A percentile compares a stretch with the other conserved stretches of the same genome.
These are phyloP conservation scores for Onychomys leucogaster DNA, from an alignment of 2,797 vertebrate species.

Conservation along the genomic window DNA sequence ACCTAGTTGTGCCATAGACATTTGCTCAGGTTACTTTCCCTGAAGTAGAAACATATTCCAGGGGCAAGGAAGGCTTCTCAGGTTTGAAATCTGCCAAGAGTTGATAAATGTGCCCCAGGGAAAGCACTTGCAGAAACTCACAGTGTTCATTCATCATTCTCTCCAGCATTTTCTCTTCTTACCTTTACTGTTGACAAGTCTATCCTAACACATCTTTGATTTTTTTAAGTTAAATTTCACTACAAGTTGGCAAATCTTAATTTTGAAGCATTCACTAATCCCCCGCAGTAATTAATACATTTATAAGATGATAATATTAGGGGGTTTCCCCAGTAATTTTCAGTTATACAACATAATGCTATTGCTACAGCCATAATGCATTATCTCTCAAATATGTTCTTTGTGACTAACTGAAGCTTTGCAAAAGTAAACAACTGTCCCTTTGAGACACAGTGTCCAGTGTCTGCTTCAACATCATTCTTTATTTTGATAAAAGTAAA, in stretches of 20 bases:
- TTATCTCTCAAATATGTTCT: not conserved
- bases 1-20: not conserved
- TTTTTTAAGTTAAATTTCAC: not conserved
- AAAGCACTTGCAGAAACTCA: not conserved
- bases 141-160: not conserved
- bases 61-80: not conserved
- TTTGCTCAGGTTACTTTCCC: not conserved
- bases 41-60: not conserved
- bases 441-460: accelerated
- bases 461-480: not conserved
- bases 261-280: not conserved
- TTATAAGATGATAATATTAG: not conserved
- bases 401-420: not conserved
- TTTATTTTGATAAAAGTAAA: not conserved
- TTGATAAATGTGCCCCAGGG: not conserved
- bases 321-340: not conserved
- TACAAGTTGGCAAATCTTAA: not conserved
- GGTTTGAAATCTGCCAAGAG: not conserved
- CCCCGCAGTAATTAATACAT: not conserved
- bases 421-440: not conserved
- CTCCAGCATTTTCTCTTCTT: not conserved
- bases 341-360: not conserved
- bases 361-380: not conserved
- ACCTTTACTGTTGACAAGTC: not conserved
- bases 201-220: not conserved